Evolutionary conservation across 2,113 vertebrate genomes (phyloP), one percentile per base, ranked within the genome.

Genomic region (Gasterosteus aculeatus): DNA sequence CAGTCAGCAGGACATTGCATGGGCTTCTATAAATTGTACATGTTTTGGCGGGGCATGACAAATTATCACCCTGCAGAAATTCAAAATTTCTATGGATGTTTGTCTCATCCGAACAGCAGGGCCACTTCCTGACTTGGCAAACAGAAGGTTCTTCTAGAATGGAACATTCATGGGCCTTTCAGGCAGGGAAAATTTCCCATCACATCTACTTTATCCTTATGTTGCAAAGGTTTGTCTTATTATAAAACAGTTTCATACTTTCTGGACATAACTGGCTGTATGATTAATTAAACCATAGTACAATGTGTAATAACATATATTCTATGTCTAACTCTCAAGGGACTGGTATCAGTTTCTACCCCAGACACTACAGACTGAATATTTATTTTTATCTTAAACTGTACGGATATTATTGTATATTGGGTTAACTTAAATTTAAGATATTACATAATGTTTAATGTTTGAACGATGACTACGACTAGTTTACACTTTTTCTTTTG

Each of bases 61-160:
- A 93, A 94, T 94, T 93, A 92, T 86, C 91, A 87, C 90, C 90
- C 86, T 42, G 78, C 80, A 69, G 88, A 91, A 88, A 90, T 81
- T 44, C 84, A 73, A 85, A 79, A 89, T 89, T 86, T 91, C 86
- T 83, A 77, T 87, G 85, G 82, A 84, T 83, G 84, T 93, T 91
- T 89, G 81, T 92, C 87, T 86, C 89, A 91, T 90, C 89, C 77
- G 85, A 93, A 87, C 90, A 91, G 90, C 81, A 76, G 80, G 92
- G 69, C 72, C 75, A 79, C 86, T 93, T 93, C 92, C 93, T 91
- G 83, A 76, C 84, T 90, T 90, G 85, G 89, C 91, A 88, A 86
- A 88, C 63, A 71, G 73, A 82, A 35, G n/a, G 49, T 80, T 88
- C 60, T 66, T 75, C 54, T 75, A 88, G 85, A 82, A 86, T 84